Evolutionary conservation across 2,888 invertebrate genomes (phyloP).

Genomic region (Malacosoma neustria): DNA sequence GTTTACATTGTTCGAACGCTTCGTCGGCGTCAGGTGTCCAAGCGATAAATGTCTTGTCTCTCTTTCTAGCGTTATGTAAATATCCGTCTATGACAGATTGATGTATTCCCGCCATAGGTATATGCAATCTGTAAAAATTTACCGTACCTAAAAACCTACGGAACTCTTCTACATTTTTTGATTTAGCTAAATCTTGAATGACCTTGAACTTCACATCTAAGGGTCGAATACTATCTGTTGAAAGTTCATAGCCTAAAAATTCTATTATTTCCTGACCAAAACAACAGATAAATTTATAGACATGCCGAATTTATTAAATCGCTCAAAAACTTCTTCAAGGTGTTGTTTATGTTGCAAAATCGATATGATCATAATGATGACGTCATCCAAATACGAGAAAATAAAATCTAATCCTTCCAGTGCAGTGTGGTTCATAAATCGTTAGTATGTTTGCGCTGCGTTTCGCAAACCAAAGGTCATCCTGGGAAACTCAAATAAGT

Average conservation of each 20-base stretch:
- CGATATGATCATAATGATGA: too few relatives aligned
- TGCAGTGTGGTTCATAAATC: slow-evolving; percentile 11
- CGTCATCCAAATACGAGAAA: slow-evolving; percentile 26
- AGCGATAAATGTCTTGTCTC: slow-evolving; percentile 4
- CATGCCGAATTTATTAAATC: too few relatives aligned
- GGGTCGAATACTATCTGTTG: slow-evolving; percentile 9
- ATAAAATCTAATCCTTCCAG: slow-evolving; percentile 10
- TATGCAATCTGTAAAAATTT: slow-evolving; percentile 30
- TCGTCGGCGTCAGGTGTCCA: slow-evolving; percentile 6
- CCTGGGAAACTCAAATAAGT: slow-evolving; percentile 2
- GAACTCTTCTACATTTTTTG: slow-evolving; percentile 10
- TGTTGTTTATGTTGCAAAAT: too few relatives aligned
- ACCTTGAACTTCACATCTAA: slow-evolving; percentile 11
- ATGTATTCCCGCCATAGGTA: slow-evolving; percentile 17
- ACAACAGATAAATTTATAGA: too few relatives aligned
- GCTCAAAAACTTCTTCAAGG: too few relatives aligned
- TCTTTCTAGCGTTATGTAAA: slow-evolving; percentile 6
- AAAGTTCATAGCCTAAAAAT: slow-evolving; percentile 14
- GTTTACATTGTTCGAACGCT: slow-evolving; percentile 7
- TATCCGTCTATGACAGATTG: slow-evolving; percentile 6
- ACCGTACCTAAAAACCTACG: slow-evolving; percentile 25
- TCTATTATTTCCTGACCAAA: slow-evolving; percentile 9
- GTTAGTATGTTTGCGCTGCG: slow-evolving; percentile 11
- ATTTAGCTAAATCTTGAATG: slow-evolving; percentile 9
- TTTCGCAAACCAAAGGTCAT: slow-evolving; percentile 8